These are phyloP conservation scores for Falco berigora DNA, from an alignment of 2,797 vertebrate species.

Conservation along the genomic window DNA sequence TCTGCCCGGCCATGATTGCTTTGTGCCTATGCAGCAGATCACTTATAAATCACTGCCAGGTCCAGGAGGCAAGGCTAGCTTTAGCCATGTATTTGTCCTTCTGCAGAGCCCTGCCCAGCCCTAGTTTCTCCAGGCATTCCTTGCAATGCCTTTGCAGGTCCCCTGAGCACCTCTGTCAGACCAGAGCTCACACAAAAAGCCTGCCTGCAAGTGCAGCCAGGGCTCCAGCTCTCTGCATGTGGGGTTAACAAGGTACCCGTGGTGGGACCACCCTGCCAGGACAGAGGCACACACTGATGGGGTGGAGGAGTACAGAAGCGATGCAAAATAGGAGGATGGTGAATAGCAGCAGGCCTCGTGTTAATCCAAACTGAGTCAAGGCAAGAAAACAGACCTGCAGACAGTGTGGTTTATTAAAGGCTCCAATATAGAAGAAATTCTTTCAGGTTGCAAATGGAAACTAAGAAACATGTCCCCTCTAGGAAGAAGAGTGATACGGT, in stretches of 20 bases:
- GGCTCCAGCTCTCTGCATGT: not conserved
- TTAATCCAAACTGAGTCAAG: not conserved
- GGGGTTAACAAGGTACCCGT: fast-evolving
- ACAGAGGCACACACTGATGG: fast-evolving
- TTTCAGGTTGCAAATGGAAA: not conserved
- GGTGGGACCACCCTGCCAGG: not conserved
- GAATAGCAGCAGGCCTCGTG: not conserved
- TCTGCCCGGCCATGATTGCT: not conserved
- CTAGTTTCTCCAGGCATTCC: not conserved
- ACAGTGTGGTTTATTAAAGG: not conserved
- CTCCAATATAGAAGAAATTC: not conserved
- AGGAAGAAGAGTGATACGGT: not conserved
- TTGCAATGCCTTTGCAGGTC: not conserved
- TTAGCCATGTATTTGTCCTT: not conserved
- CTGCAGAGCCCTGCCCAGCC: not conserved
- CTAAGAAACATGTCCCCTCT: not conserved
- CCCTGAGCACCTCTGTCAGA: not conserved
- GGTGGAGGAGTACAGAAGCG: not conserved
- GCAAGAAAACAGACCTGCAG: not conserved
- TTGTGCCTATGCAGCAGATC: not conserved
- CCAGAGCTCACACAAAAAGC: not conserved
- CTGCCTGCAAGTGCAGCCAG: not conserved
- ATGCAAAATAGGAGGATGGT: not conserved
- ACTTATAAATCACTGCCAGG: not conserved
- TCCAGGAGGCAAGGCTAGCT: not conserved